Evolutionary conservation across 2,888 invertebrate genomes (phyloP).

Genomic region (Calliscelio sp.): DNA sequence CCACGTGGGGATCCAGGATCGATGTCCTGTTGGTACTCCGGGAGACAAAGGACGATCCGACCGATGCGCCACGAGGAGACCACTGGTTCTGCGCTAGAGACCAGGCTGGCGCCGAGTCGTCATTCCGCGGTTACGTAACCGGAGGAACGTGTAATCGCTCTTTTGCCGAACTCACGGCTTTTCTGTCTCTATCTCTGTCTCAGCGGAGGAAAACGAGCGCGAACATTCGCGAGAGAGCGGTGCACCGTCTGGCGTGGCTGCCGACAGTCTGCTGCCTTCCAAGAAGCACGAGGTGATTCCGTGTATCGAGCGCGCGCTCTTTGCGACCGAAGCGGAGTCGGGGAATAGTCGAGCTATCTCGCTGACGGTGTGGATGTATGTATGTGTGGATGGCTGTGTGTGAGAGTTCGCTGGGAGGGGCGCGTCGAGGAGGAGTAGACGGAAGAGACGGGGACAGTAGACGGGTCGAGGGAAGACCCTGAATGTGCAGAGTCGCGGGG

Average conservation of each 20-base stretch:
- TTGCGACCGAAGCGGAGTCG: conserved; percentile 74
- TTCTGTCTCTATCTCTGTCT: conserved; percentile 36
- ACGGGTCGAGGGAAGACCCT: conserved; percentile 70
- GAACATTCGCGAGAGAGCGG: conserved; percentile 80
- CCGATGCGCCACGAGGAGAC: no score
- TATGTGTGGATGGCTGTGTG: no score
- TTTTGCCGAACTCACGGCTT: conserved; percentile 30
- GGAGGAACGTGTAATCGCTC: conserved; percentile 60
- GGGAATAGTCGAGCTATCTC: conserved; percentile 73
- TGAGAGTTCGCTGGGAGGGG: conserved; percentile 65
- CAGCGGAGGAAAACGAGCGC: conserved; percentile 77
- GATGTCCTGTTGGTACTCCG: conserved; percentile 33
- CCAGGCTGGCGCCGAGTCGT: no score
- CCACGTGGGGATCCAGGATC: conserved; percentile 62
- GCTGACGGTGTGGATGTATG: conserved; percentile 63
- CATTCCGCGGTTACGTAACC: conserved; percentile 60
- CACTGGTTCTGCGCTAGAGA: no score
- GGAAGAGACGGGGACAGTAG: conserved; percentile 69
- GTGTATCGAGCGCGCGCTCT: conserved; percentile 84
- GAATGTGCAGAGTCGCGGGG: conserved; percentile 54
- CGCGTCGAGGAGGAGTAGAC: conserved; percentile 72
- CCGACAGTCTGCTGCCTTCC: conserved; percentile 85
- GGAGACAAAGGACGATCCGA: no score
- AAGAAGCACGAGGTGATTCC: conserved; percentile 85
- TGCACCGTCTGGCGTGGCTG: conserved; percentile 85